Conservation (phyloP, 2,888 invertebrate species). For the Eudasyphora cyanicolor region DNA sequence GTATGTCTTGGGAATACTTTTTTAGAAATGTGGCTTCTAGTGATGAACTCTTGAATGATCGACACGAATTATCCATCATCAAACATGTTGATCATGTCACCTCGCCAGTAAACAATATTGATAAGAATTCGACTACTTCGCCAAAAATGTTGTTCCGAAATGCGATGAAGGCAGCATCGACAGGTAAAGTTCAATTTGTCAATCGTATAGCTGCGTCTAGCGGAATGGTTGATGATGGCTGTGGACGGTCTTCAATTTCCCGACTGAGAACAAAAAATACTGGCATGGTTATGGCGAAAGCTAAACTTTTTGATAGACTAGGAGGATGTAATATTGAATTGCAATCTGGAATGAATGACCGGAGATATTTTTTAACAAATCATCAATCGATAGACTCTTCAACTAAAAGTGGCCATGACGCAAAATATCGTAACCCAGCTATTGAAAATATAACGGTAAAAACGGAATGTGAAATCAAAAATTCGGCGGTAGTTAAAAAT, state of each 20-base stretch:
- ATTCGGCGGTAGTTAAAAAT: background rate
- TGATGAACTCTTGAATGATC: background rate
- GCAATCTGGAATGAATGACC: background rate
- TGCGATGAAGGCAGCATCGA: conserved; percentile 41
- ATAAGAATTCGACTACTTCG: conserved; percentile 72
- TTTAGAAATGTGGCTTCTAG: conserved; percentile 69
- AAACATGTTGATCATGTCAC: conserved; percentile 11
- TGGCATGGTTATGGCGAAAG: conserved; percentile 90
- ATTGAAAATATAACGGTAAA: background rate
- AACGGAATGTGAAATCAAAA: background rate
- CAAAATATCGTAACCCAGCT: background rate
- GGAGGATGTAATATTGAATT: conserved; percentile 62
- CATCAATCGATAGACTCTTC: background rate
- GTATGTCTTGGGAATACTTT: conserved; percentile 79
- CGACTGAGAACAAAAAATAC: conserved; percentile 87
- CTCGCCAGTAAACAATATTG: conserved; percentile 31
- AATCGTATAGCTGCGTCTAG: conserved; percentile 50
- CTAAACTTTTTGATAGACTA: conserved; percentile 85
- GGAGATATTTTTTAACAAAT: background rate
- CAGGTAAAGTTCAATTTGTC: conserved; percentile 69
- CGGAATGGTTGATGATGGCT: conserved; percentile 74
- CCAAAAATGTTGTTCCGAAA: conserved; percentile 67
- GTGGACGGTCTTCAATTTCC: conserved; percentile 87
- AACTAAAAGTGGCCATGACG: background rate
- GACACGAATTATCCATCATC: background rate